phyloP scores from a whole-genome alignment of 2,797 vertebrate species.

The Nyctalus aviator region DNA sequence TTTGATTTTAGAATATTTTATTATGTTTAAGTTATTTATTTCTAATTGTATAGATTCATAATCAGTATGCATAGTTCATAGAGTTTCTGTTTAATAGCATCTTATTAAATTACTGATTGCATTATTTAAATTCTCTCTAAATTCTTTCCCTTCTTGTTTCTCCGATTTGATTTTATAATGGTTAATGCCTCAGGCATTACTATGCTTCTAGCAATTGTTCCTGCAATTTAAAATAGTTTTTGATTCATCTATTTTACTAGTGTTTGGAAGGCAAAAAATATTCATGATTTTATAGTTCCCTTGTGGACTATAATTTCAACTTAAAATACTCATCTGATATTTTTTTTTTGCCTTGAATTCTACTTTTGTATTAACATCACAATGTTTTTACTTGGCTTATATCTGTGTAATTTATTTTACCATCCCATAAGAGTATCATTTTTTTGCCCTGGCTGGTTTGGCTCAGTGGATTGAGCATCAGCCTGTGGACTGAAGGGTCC shows the following conservation, averaged over 20 bases:
- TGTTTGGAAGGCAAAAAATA: not conserved
- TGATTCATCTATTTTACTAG: not conserved
- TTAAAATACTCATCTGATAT: not conserved
- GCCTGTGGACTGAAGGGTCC: no score
- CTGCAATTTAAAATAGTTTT: not conserved
- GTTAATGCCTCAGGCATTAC: not conserved
- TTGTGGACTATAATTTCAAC: not conserved
- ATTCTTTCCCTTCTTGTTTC: not conserved
- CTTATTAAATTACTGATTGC: slow-evolving; percentile 6
- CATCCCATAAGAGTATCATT: not conserved
- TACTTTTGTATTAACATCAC: not conserved
- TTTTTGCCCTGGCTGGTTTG: not conserved
- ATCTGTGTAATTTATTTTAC: slow-evolving; percentile 14
- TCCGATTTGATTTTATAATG: not conserved
- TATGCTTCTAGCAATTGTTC: not conserved
- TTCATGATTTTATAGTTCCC: slow-evolving; percentile 12
- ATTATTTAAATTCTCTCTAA: not conserved
- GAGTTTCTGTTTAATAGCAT: not conserved
- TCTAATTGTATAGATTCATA: slow-evolving; percentile 49
- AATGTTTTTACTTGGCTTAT: not conserved
- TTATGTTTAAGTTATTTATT: slow-evolving; percentile 36
- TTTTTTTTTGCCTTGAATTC: slow-evolving; percentile 11
- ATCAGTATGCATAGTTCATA: not conserved
- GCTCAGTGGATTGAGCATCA: no score
- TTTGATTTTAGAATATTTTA: slow-evolving; percentile 21